A percentile compares a stretch with the other conserved stretches of the same genome.
Conservation (phyloP, 2,113 vertebrate species). For the Isichthys henryi region DNA sequence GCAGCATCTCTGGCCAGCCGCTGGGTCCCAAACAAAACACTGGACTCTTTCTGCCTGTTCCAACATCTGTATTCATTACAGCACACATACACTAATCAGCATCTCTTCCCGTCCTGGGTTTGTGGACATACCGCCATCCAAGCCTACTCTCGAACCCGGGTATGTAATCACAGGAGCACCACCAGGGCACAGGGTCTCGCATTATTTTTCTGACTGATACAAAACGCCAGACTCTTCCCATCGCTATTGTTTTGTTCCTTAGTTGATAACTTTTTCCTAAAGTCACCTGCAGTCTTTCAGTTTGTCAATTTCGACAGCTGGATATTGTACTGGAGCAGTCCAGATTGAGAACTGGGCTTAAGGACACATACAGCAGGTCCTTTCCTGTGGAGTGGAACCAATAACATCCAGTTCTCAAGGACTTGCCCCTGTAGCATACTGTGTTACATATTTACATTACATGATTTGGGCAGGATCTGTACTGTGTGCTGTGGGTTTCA, state of each 20-base stretch:
- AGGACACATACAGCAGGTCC: background rate
- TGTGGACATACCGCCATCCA: background rate
- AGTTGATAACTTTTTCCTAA: background rate
- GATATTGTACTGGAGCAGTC: background rate
- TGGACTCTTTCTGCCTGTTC: slow-evolving; percentile 39
- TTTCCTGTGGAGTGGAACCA: background rate
- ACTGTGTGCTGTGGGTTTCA: background rate
- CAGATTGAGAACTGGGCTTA: background rate
- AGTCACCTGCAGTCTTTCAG: background rate
- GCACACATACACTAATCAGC: slow-evolving; percentile 38
- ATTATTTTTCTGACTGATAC: background rate
- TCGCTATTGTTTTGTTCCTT: background rate
- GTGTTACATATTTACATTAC: background rate
- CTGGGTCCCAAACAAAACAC: slow-evolving; percentile 40
- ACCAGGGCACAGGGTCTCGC: background rate
- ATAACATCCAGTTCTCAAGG: background rate
- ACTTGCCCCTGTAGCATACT: background rate
- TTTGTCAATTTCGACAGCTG: background rate
- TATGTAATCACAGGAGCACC: background rate
- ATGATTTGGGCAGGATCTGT: background rate
- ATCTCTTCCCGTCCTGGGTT: background rate
- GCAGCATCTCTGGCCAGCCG: slow-evolving; percentile 7
- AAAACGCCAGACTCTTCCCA: background rate
- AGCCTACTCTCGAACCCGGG: background rate
- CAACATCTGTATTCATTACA: background rate